Percentiles rank a stretch among this genome's conserved stretches.
These are phyloP conservation scores for Pseudanteris insignis DNA, from an alignment of 2,888 invertebrate genomes.

Conservation along the genomic window DNA sequence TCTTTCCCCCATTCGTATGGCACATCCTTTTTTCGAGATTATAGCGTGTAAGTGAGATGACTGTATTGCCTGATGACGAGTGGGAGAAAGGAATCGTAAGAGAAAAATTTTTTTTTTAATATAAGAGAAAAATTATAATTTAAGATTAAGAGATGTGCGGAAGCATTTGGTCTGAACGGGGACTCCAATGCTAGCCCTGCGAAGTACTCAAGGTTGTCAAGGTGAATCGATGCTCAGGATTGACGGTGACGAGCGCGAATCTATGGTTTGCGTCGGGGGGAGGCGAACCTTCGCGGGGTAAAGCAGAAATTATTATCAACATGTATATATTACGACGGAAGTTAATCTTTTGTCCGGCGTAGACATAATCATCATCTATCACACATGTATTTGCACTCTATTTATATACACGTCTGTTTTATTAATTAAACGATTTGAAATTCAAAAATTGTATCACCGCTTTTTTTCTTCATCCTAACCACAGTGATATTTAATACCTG, in stretches of 20 bases:
- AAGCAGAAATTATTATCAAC: conserved; percentile 37
- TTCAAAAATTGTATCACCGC: conserved; percentile 20
- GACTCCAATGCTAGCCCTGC: conserved; percentile 31
- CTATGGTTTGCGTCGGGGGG: conserved; percentile 16
- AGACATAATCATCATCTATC: conserved; percentile 49
- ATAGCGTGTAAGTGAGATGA: conserved; percentile 41
- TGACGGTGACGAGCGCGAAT: background rate
- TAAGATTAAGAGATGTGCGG: conserved; percentile 18
- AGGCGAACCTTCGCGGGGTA: conserved; percentile 39
- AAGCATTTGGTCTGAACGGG: conserved; percentile 15
- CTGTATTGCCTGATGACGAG: conserved; percentile 36
- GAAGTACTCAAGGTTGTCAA: conserved; percentile 19
- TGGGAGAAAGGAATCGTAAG: conserved; percentile 27
- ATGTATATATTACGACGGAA: conserved; percentile 47
- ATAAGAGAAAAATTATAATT: conserved; percentile 14
- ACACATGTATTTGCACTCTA: conserved; percentile 63
- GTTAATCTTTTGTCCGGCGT: conserved; percentile 44
- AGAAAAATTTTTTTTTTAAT: conserved; percentile 17
- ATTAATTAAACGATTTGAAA: conserved; percentile 57
- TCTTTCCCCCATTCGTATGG: conserved; percentile 40
- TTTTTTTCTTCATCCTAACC: too few relatives aligned
- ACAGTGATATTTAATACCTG: too few relatives aligned
- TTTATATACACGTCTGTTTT: conserved; percentile 63
- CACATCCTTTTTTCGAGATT: conserved; percentile 42
- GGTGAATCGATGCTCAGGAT: conserved; percentile 4